phyloP scores from a whole-genome alignment of 2,888 invertebrate species.

The Ophonus ardosiacus region DNA sequence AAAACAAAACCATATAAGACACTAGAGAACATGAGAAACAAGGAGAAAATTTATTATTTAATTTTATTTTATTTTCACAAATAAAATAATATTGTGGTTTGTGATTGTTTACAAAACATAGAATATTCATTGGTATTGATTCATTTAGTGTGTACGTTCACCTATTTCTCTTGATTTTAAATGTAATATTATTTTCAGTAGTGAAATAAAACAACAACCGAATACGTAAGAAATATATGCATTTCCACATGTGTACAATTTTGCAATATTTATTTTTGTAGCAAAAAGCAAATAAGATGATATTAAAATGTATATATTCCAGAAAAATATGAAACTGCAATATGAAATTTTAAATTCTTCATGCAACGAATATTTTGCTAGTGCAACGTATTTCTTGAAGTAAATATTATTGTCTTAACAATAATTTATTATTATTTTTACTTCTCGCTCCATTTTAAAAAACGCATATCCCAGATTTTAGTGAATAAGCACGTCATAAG shows the following conservation, averaged over 20 bases:
- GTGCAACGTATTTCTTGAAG: not conserved
- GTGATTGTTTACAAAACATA: not conserved
- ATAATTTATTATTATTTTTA: not conserved
- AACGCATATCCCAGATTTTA: too few relatives aligned
- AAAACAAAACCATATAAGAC: constrained; percentile 18
- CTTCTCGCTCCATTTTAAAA: too few relatives aligned
- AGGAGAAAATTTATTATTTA: not conserved
- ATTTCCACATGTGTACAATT: not conserved
- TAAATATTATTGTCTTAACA: not conserved
- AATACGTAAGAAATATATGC: too few relatives aligned
- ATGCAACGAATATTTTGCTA: not conserved
- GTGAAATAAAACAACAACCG: too few relatives aligned
- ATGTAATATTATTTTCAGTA: too few relatives aligned
- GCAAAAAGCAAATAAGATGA: not conserved
- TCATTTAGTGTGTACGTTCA: too few relatives aligned
- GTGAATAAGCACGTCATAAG: too few relatives aligned
- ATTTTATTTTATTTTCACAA: constrained; percentile 27
- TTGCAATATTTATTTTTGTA: not conserved
- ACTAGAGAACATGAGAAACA: not conserved
- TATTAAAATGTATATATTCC: not conserved
- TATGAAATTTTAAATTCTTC: not conserved
- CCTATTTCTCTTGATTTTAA: too few relatives aligned
- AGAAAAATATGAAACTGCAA: not conserved
- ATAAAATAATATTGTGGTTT: constrained; percentile 1
- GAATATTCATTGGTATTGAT: too few relatives aligned